A percentile compares a stretch with the other conserved stretches of the same genome.
Conservation (phyloP, 2,888 invertebrate genomes). For the Nowickia ferox region DNA sequence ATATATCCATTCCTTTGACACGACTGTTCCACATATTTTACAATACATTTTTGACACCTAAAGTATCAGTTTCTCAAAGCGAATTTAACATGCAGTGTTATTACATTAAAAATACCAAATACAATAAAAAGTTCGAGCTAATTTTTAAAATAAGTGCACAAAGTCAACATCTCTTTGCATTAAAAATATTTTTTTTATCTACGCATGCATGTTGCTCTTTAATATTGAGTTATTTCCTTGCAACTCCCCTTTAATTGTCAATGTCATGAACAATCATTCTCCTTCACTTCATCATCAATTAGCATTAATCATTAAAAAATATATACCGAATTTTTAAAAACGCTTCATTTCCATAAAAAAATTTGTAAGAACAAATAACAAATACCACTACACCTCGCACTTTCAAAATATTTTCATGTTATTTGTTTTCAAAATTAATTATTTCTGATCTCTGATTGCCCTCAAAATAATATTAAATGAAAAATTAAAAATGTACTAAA, state of each 20-base stretch:
- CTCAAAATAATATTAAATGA: constrained; percentile 21
- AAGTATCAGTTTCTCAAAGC: no score
- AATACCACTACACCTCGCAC: not conserved
- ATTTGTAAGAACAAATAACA: constrained; percentile 8
- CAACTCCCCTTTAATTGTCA: constrained; percentile 54
- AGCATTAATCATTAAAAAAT: constrained; percentile 69
- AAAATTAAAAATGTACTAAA: not conserved
- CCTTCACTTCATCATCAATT: constrained; percentile 64
- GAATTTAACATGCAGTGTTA: no score
- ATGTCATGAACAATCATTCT: constrained; percentile 53
- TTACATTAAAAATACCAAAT: no score
- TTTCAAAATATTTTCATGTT: constrained; percentile 38
- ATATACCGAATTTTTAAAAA: constrained; percentile 36
- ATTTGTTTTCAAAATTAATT: constrained; percentile 60
- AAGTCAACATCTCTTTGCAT: not conserved
- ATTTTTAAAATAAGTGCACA: not conserved
- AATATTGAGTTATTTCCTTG: constrained; percentile 4
- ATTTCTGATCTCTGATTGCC: constrained; percentile 44
- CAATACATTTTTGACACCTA: no score
- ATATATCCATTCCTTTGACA: no score
- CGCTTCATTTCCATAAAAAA: constrained; percentile 33
- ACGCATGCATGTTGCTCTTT: constrained; percentile 24
- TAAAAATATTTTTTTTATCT: not conserved
- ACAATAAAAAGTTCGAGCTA: not conserved
- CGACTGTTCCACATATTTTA: no score